Base-by-base conservation (phyloP, 1,140 invertebrate species). In the Archivesica marissinica region DNA sequence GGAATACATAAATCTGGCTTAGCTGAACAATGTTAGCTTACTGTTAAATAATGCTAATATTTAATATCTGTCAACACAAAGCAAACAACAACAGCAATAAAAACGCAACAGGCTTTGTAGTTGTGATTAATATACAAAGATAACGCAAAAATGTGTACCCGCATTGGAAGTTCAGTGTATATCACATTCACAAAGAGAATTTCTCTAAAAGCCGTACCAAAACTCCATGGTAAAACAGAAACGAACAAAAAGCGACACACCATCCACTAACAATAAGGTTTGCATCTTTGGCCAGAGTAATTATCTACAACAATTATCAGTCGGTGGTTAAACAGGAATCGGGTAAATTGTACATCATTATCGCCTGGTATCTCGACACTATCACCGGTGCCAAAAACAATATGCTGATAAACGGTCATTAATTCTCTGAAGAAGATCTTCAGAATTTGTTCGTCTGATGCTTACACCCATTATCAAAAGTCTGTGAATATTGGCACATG, bases 361-460 rank as follows among this genome's bases (percentile, higher is more conserved):
- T 59, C 54, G 25, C 33, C 25, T 59, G 9, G 23, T 54, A 75
- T 75, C 47, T 28, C 54, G 72, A 75, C 72, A 75, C 72, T 75
- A 75, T 75, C 72, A 52, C 13, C 7, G 44, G 72, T 75, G 72
- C 72, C 72, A 75, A 75, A 44, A 75, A 75, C 72, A 75, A 75
- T 75, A 75, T 20, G 35, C 72, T 75, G 72, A 75, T 75, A 75
- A 75, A 33, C 47, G 72, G 72, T 75, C 72, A 75, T 75, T 75
- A 50, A 75, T 75, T 75, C 72, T 52, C 2, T 86, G 2, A 28
- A 17, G 33, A 28, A 23, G 23, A n/a, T 59, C 2, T 23, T 20
- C 23, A 15, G 50, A 23, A 52, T 52, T 52, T 20, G 50, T n/a
- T 52, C 4, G 50, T 52, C 50, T 52, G 17, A 2, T 20, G 17